Evolutionary conservation across 2,113 vertebrate genomes (phyloP), one percentile per base, ranked within the genome.

Genomic region (Pelmatolapia mariae): DNA sequence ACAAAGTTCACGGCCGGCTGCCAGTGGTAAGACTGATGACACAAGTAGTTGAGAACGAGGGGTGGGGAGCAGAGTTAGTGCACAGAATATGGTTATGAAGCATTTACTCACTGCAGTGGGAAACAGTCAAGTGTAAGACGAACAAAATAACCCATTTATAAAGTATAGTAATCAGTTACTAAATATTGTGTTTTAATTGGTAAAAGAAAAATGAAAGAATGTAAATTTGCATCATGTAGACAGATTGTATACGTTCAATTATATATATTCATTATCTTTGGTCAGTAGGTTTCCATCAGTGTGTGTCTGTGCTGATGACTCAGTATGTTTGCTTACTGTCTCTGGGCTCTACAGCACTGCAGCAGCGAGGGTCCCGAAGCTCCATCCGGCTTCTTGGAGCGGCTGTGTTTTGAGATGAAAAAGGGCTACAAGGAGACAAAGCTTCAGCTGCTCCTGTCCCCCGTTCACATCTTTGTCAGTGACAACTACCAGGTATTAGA

Each of bases 351-450:
- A 29, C 85, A 99, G 99, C 98, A 99, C 76, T 98, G 97, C 93
- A 97, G 97, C 92, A 96, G 96, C 50, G 99, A 99, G 93, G 98
- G 98, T 78, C 97, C 98, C 1, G 98, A 99, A 85, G 98, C 97
- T 61, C 98, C 98, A 5, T 97, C 97, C 6, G 98, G 97, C 84
- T 99, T 98, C 91, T 91, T 99, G 95, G 98, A 99, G 94, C 97
- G 98, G 13, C 91, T 99, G 2, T 99, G 99, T 83, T 99, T 99
- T 59, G 99, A 99, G 95, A 99, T 99, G 99, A 99, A 99, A 91
- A 99, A 99, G 91, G 97, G 98, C 52, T 98, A 98, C 95, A 97
- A 97, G 87, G 98, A 99, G 95, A 99, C 99, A 4, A 97, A 98
- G 96, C 96, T 99, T 71, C 99, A 99, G 38, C 97, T 99, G 84